Percentiles rank a stretch among this genome's conserved stretches.
Evolutionary conservation across 2,888 invertebrate genomes (phyloP).

Genomic region (Buathra laborator): DNA sequence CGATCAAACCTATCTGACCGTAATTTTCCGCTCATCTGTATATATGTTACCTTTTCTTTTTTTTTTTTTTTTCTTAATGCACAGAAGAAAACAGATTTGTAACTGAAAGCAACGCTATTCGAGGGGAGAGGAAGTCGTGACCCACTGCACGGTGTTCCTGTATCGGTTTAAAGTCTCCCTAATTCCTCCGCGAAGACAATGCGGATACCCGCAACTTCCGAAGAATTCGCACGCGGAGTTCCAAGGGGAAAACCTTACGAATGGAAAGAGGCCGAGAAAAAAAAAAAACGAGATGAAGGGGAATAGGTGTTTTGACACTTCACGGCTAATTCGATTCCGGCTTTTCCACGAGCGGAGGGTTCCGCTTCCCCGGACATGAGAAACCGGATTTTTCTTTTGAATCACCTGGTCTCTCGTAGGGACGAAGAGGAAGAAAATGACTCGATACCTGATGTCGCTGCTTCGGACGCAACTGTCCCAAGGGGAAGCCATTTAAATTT

Average conservation of each 20-base stretch:
- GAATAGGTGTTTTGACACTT: conserved; percentile 66
- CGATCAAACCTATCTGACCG: conserved; percentile 35
- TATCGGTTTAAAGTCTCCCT: conserved; percentile 27
- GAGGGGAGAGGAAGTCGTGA: conserved; percentile 1
- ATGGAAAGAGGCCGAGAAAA: conserved; percentile 13
- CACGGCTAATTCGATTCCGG: conserved; percentile 68
- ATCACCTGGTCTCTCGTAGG: conserved; percentile 18
- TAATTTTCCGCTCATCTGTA: conserved; percentile 41
- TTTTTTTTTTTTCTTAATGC: neutral
- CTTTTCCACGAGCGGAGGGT: conserved; percentile 39
- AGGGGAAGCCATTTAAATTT: conserved; percentile 12
- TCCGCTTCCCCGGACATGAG: conserved; percentile 20
- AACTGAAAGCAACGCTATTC: conserved; percentile 15
- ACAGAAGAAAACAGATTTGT: conserved; percentile 8
- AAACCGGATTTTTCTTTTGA: conserved; percentile 44
- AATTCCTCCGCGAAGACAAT: conserved; percentile 48
- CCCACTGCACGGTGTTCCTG: neutral
- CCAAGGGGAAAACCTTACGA: neutral
- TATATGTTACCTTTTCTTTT: neutral
- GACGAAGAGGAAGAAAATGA: conserved; percentile 11
- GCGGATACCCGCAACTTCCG: conserved; percentile 23
- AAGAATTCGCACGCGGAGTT: conserved; percentile 41
- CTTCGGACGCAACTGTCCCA: conserved; percentile 20
- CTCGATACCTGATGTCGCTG: conserved; percentile 36
- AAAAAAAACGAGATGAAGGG: conserved; percentile 32